phyloP scores from a whole-genome alignment of 1,140 invertebrate genomes.

The Sycophaga agraensis region DNA sequence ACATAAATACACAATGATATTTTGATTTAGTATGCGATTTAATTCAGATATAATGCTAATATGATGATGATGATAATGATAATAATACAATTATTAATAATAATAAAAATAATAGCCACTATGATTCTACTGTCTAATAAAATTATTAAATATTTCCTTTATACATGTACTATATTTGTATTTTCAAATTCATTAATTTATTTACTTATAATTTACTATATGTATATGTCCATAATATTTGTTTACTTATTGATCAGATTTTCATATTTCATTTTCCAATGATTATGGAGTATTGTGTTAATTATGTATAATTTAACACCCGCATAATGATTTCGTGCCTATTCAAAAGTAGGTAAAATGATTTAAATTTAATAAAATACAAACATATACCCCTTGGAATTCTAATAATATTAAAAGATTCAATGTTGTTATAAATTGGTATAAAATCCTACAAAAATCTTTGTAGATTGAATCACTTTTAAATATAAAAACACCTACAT shows the following conservation, averaged over 20 bases:
- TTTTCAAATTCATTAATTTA: slow-evolving; percentile 28
- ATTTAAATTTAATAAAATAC: too few relatives aligned
- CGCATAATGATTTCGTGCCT: slow-evolving; percentile 30
- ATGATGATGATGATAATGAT: slow-evolving; percentile 24
- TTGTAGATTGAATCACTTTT: slow-evolving; percentile 6
- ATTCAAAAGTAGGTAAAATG: background rate
- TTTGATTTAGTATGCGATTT: slow-evolving; percentile 27
- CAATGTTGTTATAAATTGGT: background rate
- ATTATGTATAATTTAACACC: slow-evolving; percentile 26
- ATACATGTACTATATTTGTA: slow-evolving; percentile 29
- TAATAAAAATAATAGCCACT: slow-evolving; percentile 23
- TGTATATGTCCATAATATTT: slow-evolving; percentile 29
- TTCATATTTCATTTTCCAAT: slow-evolving; percentile 24
- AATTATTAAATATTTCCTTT: slow-evolving; percentile 33
- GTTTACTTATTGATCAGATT: slow-evolving; percentile 20
- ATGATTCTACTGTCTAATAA: slow-evolving; percentile 28
- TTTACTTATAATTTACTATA: slow-evolving; percentile 29
- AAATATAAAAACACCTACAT: slow-evolving; percentile 8
- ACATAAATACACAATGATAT: slow-evolving; percentile 30
- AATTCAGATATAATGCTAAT: slow-evolving; percentile 31
- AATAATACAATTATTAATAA: slow-evolving; percentile 24
- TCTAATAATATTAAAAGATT: too few relatives aligned
- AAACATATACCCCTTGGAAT: too few relatives aligned
- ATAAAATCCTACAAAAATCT: background rate
- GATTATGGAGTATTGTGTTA: slow-evolving; percentile 27